Evolutionary conservation across 2,888 invertebrate genomes (phyloP), one percentile per base, ranked within the genome.

Genomic region (Pandemis heparana): DNA sequence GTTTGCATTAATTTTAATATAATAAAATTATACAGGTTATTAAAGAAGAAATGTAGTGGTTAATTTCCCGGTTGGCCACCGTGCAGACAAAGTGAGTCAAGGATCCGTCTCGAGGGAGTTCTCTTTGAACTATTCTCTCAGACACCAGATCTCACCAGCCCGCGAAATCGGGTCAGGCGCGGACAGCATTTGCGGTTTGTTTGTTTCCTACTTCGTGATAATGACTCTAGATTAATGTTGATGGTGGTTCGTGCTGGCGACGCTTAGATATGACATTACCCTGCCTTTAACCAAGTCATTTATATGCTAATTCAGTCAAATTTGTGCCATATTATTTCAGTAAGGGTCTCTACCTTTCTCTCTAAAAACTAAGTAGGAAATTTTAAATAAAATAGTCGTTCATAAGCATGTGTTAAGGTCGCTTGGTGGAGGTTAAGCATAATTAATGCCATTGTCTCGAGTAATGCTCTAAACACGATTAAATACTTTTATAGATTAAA

Each of bases 1-100:
- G 23, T 23, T 8, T 5, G 43, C 23, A 59, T 68, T 46, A 14
- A 67, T 67, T 56, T 62, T 62, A 41, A 71, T 51, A 23, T 39
- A 8, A 23, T 51, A 23, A 23, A 8, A 23, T 32, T 32, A 60
- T 46, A 43, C 43, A 41, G 51, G 51, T 71, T 38, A 61, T 43
- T 61, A 61, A 66, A 48, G 23, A 18, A 18, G 18, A 53, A 53
- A 53, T 9, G 53, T 53, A 9, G 18, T 18, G 16, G 67, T 56
- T 46, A 32, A 60, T 60, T 68, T 59, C 67, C 67, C 43, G 4
- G 67, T 32, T 43, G 67, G 32, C 14, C n/a, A 9, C 77, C 76
- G 76, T 79, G 79, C 60, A 81, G 82, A 84, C 80, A 82, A 82
- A 81, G 81, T 80, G 82, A 82, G 80, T 75, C 64, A 60, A 76